A percentile compares a stretch with the other conserved stretches of the same genome.
These are phyloP conservation scores for Fistularia tabacaria DNA, from an alignment of 2,797 vertebrate genomes.

Conservation along the genomic window DNA sequence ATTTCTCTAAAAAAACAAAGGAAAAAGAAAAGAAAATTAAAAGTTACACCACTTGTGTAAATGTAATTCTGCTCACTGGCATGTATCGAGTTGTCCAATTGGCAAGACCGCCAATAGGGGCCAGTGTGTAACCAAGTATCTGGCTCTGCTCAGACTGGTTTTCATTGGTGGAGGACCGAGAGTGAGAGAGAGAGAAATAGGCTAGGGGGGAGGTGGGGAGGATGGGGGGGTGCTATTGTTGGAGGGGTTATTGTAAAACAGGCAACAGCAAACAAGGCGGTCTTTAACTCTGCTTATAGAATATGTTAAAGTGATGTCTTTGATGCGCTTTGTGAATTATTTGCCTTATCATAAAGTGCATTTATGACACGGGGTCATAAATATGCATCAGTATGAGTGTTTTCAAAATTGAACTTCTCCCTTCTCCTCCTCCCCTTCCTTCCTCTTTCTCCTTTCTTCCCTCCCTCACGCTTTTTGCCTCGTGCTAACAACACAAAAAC, in stretches of 20 bases:
- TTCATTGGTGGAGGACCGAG: conserved; percentile 51
- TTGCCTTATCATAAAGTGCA: conserved; percentile 74
- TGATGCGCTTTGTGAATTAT: conserved; percentile 68
- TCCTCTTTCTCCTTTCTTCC: conserved; percentile 9
- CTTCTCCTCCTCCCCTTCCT: conserved; percentile 25
- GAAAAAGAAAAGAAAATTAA: not conserved
- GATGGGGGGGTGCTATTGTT: conserved; percentile 61
- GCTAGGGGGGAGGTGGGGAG: conserved; percentile 41
- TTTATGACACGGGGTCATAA: conserved; percentile 71
- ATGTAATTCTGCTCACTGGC: conserved; percentile 46
- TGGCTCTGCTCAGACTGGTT: conserved; percentile 28
- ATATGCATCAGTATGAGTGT: conserved; percentile 71
- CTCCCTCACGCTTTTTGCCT: conserved; percentile 32
- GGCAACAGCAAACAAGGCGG: conserved; percentile 76
- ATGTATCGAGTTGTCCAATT: conserved; percentile 61
- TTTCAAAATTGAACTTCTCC: conserved; percentile 64
- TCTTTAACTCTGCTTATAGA: conserved; percentile 75
- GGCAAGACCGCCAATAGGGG: conserved; percentile 73
- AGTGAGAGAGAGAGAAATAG: not conserved
- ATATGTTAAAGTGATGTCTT: conserved; percentile 73
- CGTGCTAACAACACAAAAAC: conserved; percentile 59
- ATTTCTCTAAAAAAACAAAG: too few species aligned
- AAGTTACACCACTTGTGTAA: conserved; percentile 34
- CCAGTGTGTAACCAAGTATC: conserved; percentile 81
- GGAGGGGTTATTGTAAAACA: conserved; percentile 72